phyloP scores from a whole-genome alignment of 2,888 invertebrate genomes.

The Apoderus coryli region DNA sequence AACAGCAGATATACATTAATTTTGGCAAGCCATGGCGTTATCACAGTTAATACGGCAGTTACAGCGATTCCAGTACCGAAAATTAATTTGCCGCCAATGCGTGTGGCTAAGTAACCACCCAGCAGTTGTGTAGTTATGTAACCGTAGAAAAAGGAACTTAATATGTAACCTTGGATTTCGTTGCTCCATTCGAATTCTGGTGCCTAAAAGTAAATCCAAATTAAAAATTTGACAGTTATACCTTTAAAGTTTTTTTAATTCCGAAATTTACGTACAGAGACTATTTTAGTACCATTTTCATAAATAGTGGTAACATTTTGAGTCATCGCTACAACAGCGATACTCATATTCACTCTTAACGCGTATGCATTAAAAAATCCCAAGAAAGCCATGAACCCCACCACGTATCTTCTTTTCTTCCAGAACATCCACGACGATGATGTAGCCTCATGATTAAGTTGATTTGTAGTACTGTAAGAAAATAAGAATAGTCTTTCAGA shows the following conservation, averaged over 20 bases:
- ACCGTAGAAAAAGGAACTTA: conserved; percentile 82
- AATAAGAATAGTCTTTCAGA: too few species aligned
- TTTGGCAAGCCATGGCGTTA: conserved; percentile 64
- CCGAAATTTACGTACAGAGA: too few species aligned
- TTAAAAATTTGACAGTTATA: conserved; percentile 7
- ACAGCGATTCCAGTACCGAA: conserved; percentile 67
- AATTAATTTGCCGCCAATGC: conserved; percentile 71
- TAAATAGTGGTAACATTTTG: conserved; percentile 43
- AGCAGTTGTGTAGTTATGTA: conserved; percentile 71
- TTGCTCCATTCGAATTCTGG: conserved; percentile 63
- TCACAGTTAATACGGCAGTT: conserved; percentile 62
- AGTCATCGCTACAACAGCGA: conserved; percentile 87
- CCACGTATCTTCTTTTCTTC: conserved; percentile 53
- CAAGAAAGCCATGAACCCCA: conserved; percentile 59
- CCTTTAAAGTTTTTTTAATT: conserved; percentile 4
- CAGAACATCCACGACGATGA: conserved; percentile 52
- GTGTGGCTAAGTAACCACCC: conserved; percentile 71
- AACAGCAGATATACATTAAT: conserved; percentile 53
- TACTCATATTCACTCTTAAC: conserved; percentile 70
- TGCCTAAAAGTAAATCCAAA: conserved; percentile 12
- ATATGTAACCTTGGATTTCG: conserved; percentile 57
- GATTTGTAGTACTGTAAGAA: too few species aligned
- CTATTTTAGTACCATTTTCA: conserved; percentile 46
- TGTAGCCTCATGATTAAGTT: too few species aligned
- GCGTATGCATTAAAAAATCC: conserved; percentile 70